Conservation (phyloP, 2,888 invertebrate species). For the Phorcus lineatus region DNA sequence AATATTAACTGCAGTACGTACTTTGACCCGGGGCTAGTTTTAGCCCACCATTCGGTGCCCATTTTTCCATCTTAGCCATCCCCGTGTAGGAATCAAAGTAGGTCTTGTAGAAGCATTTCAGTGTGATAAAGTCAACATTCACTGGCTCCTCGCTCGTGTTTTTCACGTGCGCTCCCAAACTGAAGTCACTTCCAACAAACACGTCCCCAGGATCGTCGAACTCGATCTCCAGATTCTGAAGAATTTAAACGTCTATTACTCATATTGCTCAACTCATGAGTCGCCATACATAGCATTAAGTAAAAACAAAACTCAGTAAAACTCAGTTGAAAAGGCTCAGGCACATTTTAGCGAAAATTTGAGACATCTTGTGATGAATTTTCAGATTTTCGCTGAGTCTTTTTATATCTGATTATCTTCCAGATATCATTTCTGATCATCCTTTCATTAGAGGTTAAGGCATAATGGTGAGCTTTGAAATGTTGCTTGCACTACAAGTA, state of each 20-base stretch:
- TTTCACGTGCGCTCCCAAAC: background rate
- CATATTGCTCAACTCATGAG: too few species aligned
- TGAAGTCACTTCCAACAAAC: conserved; percentile 16
- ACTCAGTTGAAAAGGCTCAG: too few species aligned
- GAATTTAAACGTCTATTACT: background rate
- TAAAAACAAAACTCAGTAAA: too few species aligned
- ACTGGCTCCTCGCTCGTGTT: background rate
- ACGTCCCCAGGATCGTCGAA: background rate
- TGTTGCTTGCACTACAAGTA: too few species aligned
- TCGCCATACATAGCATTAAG: too few species aligned
- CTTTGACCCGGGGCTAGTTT: background rate
- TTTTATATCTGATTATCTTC: too few species aligned
- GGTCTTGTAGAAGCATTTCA: background rate
- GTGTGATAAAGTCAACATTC: background rate
- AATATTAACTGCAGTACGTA: background rate
- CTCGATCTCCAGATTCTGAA: background rate
- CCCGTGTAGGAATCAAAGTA: background rate
- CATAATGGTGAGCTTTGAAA: too few species aligned
- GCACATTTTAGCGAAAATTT: too few species aligned
- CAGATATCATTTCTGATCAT: too few species aligned
- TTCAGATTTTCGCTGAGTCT: too few species aligned
- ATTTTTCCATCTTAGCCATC: background rate
- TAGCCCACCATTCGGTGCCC: background rate
- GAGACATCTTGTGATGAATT: too few species aligned
- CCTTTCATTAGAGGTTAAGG: too few species aligned